Evolutionary conservation across 1,140 invertebrate species (phyloP), one percentile per base, ranked within the genome.

Genomic region (Leptinotarsa undecemlineata): DNA sequence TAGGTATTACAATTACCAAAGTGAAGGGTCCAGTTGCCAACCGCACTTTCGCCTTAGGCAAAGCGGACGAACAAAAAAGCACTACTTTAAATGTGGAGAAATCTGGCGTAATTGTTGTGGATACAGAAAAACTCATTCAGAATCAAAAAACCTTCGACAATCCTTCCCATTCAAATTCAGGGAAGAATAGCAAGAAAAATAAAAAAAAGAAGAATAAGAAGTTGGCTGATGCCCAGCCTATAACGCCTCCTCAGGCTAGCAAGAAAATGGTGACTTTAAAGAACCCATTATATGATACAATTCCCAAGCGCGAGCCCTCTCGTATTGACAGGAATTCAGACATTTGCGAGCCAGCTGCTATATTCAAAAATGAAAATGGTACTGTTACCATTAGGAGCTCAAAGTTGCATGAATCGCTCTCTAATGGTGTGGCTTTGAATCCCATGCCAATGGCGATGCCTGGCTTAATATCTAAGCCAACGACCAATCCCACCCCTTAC

Each of bases 321-420:
- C 60, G 73, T 26, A 66, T 80, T 4, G 77, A 82, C 64, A 75
- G 77, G 70, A 67, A 68, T 66, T 51, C 23, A 17, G 68, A 74
- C 14, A 69, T 64, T 68, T 79, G 79, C 63, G 86, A 87, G 21
- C 88, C 89, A 70, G 90, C 90, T 2, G 89, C 90, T 1, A 92
- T 92, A 74, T 91, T 91, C 79, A 91, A 90, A 78, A 90, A 90
- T 63, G 91, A 91, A 76, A 91, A 91, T 78, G 91, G 91, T 14
- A 94, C 94, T 92, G 93, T 93, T 57, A 94, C 93, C 0, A 95
- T 94, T 48, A 86, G 93, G 17, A 94, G 93, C 85, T 92, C 92
- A 0, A 76, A 81, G 47, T 74, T 82, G 61, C 80, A 82, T 63
- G 81, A 83, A 51, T 80, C 79, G 19, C 69, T 82, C 33, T 73